Evolutionary conservation across 2,888 invertebrate species (phyloP), one percentile per base, ranked within the genome.

Genomic region (Toxonevra muliebris): DNA sequence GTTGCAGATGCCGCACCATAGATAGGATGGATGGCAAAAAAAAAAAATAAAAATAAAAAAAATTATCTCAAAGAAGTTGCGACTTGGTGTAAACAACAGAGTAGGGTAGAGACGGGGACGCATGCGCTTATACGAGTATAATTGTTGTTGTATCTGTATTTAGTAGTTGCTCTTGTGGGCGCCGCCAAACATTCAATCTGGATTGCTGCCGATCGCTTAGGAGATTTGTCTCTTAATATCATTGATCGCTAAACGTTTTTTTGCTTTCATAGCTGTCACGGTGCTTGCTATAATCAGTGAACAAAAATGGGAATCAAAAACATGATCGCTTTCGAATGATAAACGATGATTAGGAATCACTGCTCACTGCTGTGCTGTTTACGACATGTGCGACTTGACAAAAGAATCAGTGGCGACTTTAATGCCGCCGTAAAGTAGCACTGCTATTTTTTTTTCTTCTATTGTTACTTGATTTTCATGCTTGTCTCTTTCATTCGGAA

Each of bases 151-250:
- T 30, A 30, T 30, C 7, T 30, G 30, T 30, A 4, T 30, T 2
- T 30, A 30, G 30, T 78, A 15, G 53, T 57, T 63, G 71, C 75
- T 73, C 76, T 76, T 74, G 67, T 69, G 71, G 75, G 69, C 77
- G 77, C 74, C 72, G 60, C 17, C 48, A 48, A 48, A 12, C 13
- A 12, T n/a, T 48, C 15, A 30, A 30, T 30, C 30, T 30, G 30
- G 30, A 30, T 30, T 7, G 30, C 2, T 30, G 7, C 3, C 30
- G 30, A 30, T 30, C 30, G 3, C 30, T 4, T 30, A 30, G 2
- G 30, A 30, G 30, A 30, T 30, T 30, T 30, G 30, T 30, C 2
- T 30, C 30, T 30, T 30, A 30, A 30, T 30, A 30, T 2, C 30
- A 30, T 2, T 4, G 30, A 30, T 30, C 30, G 30, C 30, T 4